Evolutionary conservation across 2,888 invertebrate species (phyloP).

Genomic region (Lepas anatifera): DNA sequence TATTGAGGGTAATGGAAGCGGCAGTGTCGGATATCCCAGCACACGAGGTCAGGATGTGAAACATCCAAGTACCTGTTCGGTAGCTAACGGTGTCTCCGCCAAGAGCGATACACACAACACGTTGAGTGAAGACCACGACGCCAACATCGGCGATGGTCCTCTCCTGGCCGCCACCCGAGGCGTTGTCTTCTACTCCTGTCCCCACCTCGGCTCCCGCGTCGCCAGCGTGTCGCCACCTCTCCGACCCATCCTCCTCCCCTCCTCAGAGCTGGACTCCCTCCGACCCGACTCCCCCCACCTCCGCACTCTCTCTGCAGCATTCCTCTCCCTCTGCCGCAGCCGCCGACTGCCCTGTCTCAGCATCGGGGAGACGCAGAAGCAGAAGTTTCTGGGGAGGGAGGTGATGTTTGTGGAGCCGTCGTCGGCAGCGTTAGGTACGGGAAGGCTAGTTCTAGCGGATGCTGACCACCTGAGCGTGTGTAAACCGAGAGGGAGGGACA

Average conservation of each 20-base stretch:
- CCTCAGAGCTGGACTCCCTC: slow-evolving; percentile 11
- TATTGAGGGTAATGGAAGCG: background rate
- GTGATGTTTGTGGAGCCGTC: background rate
- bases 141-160: background rate
- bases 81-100: too few relatives aligned
- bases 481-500: background rate
- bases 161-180: slow-evolving; percentile 17
- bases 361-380: background rate
- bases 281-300: background rate
- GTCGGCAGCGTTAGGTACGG: background rate
- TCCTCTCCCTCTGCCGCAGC: background rate
- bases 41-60: too few relatives aligned
- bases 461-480: background rate
- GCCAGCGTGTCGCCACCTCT: slow-evolving; percentile 16
- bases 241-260: slow-evolving; percentile 15
- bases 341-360: background rate
- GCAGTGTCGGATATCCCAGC: too few relatives aligned
- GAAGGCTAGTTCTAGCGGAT: background rate
- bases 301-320: background rate
- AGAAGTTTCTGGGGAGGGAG: background rate
- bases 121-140: too few relatives aligned
- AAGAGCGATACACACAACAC: too few relatives aligned
- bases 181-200: slow-evolving; percentile 22
- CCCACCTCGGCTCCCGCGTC: slow-evolving; percentile 22
- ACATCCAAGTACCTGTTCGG: too few relatives aligned